These are phyloP conservation scores for Oncorhynchus masou DNA, from an alignment of 2,113 vertebrate genomes.

Conservation along the genomic window DNA sequence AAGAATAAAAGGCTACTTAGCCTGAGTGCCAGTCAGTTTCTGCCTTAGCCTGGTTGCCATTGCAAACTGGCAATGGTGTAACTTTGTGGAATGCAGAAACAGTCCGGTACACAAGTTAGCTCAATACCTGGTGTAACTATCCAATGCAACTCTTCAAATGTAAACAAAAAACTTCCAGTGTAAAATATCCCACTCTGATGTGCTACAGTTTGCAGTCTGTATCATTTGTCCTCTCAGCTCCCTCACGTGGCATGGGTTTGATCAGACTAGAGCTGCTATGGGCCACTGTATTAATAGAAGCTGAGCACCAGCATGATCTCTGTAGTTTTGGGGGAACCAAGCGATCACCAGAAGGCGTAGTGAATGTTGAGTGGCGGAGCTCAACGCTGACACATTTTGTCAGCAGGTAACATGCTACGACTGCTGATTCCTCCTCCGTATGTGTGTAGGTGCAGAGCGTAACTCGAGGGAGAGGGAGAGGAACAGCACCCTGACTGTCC, in stretches of 20 bases:
- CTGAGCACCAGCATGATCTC: constrained; percentile 13
- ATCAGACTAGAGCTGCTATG: constrained; percentile 6
- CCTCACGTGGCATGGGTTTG: constrained; percentile 31
- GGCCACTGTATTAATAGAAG: not conserved
- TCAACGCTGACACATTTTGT: not conserved
- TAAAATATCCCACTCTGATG: constrained; percentile 56
- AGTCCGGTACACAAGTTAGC: too few species aligned
- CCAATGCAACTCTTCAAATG: too few species aligned
- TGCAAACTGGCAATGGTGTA: too few species aligned
- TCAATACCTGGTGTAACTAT: too few species aligned
- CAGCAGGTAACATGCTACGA: too few species aligned
- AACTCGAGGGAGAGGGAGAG: constrained; percentile 87
- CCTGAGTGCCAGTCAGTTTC: too few species aligned
- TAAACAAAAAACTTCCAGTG: constrained; percentile 27
- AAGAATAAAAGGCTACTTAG: too few species aligned
- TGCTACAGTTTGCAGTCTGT: constrained; percentile 42
- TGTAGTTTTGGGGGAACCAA: not conserved
- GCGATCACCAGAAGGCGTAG: not conserved
- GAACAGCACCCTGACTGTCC: constrained; percentile 87
- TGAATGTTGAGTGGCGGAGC: not conserved
- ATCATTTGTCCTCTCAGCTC: not conserved
- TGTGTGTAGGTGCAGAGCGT: constrained; percentile 79
- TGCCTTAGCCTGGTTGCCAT: too few species aligned
- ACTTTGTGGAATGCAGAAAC: too few species aligned
- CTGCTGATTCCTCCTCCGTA: not conserved